Evolutionary conservation across 1,140 invertebrate genomes (phyloP), one percentile per base, ranked within the genome.

Genomic region (Phocides pigmalion): DNA sequence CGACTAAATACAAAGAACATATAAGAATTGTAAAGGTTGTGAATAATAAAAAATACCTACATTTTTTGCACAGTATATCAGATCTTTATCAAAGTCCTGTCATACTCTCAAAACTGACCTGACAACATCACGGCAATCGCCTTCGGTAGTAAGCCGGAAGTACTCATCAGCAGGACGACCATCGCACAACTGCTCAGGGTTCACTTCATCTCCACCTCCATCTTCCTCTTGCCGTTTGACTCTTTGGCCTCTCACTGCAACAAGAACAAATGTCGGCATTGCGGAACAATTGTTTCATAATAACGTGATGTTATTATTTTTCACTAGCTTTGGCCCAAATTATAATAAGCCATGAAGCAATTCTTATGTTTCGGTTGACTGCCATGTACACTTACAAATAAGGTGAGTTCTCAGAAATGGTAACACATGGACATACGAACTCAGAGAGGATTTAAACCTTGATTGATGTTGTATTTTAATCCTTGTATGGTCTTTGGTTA

Each of bases 41-140:
- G 5, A 15, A 32, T 32, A 32, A 32, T 32, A 9, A 32, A 22
- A 22, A n/a, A n/a, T n/a, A n/a, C n/a, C n/a, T n/a, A n/a, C n/a
- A n/a, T n/a, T n/a, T n/a, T n/a, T n/a, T n/a, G n/a, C n/a, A n/a
- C n/a, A n/a, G n/a, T n/a, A 22, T 3, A 22, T 2, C 22, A 2
- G 6, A 22, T 22, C 22, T 22, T 6, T 4, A 32, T 9, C 11
- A 3, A 39, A 39, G 14, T 0, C 3, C n/a, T 50, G 12, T 50
- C 4, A 50, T n/a, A n/a, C n/a, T n/a, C n/a, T n/a, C 14, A 39
- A 62, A 56, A 62, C 66, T 94, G 94, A 97, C 96, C 97, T 97
- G 79, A 98, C 97, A 64, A 98, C 97, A 90, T 98, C 97, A 71
- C 97, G 94, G 89, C 97, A 98, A 88, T 98, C 97, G 64, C 96